A percentile compares a stretch with the other conserved stretches of the same genome.
Conservation (phyloP, 2,797 vertebrate species). For the Acanthurus leucopareius region DNA sequence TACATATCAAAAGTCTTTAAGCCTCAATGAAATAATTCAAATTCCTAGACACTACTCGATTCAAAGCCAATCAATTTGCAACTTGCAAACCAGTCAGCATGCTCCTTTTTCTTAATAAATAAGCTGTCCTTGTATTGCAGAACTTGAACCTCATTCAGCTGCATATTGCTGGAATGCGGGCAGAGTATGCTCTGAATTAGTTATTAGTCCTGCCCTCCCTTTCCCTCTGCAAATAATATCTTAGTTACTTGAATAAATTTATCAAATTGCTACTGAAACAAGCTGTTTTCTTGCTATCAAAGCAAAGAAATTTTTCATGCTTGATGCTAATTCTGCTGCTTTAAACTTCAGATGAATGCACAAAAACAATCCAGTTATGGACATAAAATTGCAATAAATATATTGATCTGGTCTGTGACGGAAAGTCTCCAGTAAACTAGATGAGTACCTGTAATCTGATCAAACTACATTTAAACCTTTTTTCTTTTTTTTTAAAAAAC, state of each 20-base stretch:
- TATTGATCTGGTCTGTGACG: too few relatives aligned
- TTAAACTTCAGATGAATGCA: too few relatives aligned
- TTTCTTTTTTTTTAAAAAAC: too few relatives aligned
- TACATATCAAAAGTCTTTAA: background rate
- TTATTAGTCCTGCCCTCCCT: background rate
- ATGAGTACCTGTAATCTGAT: too few relatives aligned
- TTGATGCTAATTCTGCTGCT: background rate
- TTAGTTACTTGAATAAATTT: background rate
- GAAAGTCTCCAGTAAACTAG: too few relatives aligned
- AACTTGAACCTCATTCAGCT: background rate
- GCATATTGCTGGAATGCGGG: background rate
- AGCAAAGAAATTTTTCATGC: background rate
- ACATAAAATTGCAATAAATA: too few relatives aligned
- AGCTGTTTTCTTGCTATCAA: background rate
- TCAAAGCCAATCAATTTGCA: background rate
- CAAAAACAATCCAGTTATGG: too few relatives aligned
- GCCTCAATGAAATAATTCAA: background rate
- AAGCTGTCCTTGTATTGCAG: background rate
- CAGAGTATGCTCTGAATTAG: background rate
- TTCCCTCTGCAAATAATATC: background rate
- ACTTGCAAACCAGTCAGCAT: too few relatives aligned
- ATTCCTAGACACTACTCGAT: background rate
- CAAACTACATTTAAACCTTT: too few relatives aligned
- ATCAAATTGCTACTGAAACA: background rate
- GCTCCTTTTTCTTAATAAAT: background rate